Conservation (phyloP, 2,797 vertebrate species). For the Nannoperca australis region DNA sequence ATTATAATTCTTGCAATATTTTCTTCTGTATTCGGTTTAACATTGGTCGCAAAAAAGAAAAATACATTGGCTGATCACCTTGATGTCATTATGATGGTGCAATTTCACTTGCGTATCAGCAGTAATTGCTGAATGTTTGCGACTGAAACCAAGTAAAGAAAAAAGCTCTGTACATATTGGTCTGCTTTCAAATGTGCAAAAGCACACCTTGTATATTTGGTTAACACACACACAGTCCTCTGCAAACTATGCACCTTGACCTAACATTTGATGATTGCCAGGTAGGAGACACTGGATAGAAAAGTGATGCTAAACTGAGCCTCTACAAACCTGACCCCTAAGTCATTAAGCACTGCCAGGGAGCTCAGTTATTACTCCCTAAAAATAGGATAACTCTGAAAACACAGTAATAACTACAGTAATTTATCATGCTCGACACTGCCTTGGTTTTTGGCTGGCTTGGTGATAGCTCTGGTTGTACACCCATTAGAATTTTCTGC, state of each 20-base stretch:
- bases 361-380: conserved; percentile 65
- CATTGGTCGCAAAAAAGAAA: neutral
- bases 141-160: neutral
- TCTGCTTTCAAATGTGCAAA: conserved; percentile 10
- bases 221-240: conserved; percentile 9
- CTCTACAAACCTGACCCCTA: conserved; percentile 41
- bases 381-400: conserved; percentile 66
- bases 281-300: conserved; percentile 26
- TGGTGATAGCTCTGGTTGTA: conserved; percentile 32
- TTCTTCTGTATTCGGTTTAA: neutral
- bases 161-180: neutral
- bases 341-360: conserved; percentile 56
- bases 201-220: conserved; percentile 8
- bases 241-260: conserved; percentile 39
- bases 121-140: neutral
- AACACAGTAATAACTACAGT: conserved; percentile 65
- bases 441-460: conserved; percentile 47
- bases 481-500: conserved; percentile 33
- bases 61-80: neutral
- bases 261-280: conserved; percentile 36
- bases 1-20: neutral
- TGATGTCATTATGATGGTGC: neutral
- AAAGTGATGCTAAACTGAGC: conserved; percentile 56
- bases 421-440: conserved; percentile 63
- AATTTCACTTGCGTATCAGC: neutral